phyloP scores from a whole-genome alignment of 2,797 vertebrate species.

The Nyctibius grandis region DNA sequence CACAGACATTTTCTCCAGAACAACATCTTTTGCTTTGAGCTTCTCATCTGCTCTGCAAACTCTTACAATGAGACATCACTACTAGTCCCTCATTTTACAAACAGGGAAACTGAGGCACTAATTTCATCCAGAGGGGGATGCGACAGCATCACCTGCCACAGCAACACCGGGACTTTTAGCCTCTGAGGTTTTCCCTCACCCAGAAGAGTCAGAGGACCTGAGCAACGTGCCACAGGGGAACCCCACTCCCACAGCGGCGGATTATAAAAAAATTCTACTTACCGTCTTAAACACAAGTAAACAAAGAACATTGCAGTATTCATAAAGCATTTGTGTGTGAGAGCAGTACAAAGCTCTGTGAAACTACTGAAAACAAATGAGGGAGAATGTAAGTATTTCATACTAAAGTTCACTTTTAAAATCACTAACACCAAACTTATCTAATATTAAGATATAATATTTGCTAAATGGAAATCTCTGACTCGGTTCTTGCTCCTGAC shows the following conservation, averaged over 20 bases:
- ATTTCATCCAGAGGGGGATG: neutral
- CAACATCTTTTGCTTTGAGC: neutral
- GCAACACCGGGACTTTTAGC: fast-evolving
- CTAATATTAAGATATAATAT: neutral
- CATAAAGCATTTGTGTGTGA: neutral
- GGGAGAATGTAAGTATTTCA: neutral
- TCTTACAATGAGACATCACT: neutral
- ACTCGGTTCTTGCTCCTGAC: neutral
- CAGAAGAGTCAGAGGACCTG: neutral
- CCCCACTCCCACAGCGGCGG: neutral
- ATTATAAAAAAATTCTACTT: neutral
- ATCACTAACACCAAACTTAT: neutral
- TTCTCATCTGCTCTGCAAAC: neutral
- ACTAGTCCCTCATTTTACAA: neutral
- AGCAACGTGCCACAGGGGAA: fast-evolving
- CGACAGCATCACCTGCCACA: neutral
- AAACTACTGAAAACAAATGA: neutral
- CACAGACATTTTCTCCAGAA: neutral
- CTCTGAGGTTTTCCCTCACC: neutral
- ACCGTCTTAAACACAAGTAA: neutral
- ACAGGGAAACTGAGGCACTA: neutral
- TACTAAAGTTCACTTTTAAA: neutral
- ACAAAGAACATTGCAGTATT: neutral
- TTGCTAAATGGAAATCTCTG: neutral
- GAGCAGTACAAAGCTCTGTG: neutral